A percentile compares a stretch with the other conserved stretches of the same genome.
Conservation (phyloP, 1,140 invertebrate species). For the Caenorhabditis briggsae region DNA sequence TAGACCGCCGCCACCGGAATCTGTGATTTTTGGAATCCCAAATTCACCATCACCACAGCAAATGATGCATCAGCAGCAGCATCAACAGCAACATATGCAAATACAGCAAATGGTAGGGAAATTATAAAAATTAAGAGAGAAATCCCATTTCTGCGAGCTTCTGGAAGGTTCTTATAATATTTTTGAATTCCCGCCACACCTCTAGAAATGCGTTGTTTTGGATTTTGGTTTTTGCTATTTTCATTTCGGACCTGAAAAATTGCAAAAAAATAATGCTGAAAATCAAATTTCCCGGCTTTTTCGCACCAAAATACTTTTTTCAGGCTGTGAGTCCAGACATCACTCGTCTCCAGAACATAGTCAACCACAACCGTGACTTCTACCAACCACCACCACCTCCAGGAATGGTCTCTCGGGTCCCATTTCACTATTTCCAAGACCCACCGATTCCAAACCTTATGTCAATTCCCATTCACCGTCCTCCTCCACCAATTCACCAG, state of each 20-base stretch:
- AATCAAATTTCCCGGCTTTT: not conserved
- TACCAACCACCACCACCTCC: not conserved
- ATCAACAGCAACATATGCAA: no score
- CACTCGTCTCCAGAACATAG: not conserved
- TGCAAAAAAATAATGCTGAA: no score
- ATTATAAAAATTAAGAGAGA: no score
- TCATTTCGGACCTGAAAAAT: no score
- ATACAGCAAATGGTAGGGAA: no score
- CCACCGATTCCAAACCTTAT: not conserved
- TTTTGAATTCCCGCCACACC: no score
- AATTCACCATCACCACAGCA: no score
- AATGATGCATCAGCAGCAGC: not conserved
- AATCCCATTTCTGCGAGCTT: not conserved
- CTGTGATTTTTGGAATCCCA: conserved; percentile 23
- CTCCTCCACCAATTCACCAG: not conserved
- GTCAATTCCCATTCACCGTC: not conserved
- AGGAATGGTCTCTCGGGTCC: not conserved
- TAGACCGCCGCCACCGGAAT: conserved; percentile 8
- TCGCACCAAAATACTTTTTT: not conserved
- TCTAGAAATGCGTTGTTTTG: no score
- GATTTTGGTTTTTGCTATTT: no score
- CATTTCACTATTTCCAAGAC: not conserved
- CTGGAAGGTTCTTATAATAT: not conserved
- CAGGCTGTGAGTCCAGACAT: not conserved
- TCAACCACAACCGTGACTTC: not conserved